Conservation (phyloP, 2,113 vertebrate species). For the Rhynchopsitta pachyrhyncha region DNA sequence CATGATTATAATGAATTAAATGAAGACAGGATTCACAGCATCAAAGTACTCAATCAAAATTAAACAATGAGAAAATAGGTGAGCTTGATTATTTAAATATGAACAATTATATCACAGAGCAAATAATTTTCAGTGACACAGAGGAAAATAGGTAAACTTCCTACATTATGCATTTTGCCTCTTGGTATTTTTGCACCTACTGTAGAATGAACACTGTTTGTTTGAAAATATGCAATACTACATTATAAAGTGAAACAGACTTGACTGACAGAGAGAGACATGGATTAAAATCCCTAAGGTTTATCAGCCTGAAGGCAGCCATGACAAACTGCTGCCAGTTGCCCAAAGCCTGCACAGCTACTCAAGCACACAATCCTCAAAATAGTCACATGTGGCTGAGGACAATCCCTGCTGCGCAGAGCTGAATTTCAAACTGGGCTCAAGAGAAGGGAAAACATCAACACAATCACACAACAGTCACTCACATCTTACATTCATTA, state of each 20-base stretch:
- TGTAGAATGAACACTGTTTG: not conserved
- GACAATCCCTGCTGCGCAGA: conserved; percentile 46
- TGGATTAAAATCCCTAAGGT: conserved; percentile 3
- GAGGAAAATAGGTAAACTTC: not conserved
- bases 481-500: conserved; percentile 64
- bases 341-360: not conserved
- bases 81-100: conserved; percentile 30
- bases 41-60: conserved; percentile 27
- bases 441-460: conserved; percentile 56
- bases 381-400: conserved; percentile 26
- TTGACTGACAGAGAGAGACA: conserved; percentile 19
- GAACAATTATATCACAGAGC: not conserved
- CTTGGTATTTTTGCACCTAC: not conserved
- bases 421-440: conserved; percentile 62
- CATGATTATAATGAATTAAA: conserved; percentile 44
- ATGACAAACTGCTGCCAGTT: conserved; percentile 41
- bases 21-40: conserved; percentile 9
- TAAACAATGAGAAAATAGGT: not conserved
- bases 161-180: not conserved
- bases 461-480: conserved; percentile 54
- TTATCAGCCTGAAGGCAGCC: conserved; percentile 39
- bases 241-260: not conserved
- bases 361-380: conserved; percentile 39
- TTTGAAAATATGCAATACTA: not conserved
- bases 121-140: not conserved